phyloP scores from a whole-genome alignment of 2,113 vertebrate species.

The Fukomys damarensis region DNA sequence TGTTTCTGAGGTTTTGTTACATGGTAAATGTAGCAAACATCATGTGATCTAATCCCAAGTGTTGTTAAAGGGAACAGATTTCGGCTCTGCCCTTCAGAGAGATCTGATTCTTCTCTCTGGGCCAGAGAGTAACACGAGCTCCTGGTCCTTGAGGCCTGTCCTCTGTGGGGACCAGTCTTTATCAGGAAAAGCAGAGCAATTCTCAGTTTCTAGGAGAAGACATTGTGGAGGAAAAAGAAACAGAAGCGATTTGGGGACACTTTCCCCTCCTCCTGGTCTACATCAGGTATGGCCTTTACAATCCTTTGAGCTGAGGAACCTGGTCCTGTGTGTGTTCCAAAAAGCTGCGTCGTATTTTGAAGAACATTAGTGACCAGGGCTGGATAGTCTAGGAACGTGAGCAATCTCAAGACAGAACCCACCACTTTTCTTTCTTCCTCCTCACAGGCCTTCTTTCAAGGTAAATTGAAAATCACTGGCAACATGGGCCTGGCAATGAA shows the following conservation, averaged over 20 bases:
- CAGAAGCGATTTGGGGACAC: neutral
- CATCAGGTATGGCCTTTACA: neutral
- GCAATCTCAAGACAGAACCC: slow-evolving; percentile 3
- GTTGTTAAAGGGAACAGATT: slow-evolving; percentile 62
- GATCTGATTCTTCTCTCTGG: neutral
- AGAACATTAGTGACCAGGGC: slow-evolving; percentile 26
- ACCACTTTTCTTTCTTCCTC: slow-evolving; percentile 57
- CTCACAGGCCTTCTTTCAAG: slow-evolving; percentile 94
- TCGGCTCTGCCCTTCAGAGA: slow-evolving; percentile 8
- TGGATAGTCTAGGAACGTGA: neutral
- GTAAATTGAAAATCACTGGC: slow-evolving; percentile 95
- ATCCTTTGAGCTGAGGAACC: neutral
- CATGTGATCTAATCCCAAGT: slow-evolving; percentile 63
- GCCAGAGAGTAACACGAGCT: slow-evolving; percentile 2
- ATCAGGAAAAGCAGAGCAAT: neutral
- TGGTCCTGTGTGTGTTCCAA: neutral
- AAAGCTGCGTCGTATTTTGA: slow-evolving; percentile 8
- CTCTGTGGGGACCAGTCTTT: neutral
- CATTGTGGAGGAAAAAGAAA: neutral
- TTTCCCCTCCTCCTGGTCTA: neutral
- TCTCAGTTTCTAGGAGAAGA: neutral
- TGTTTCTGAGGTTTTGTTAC: slow-evolving; percentile 67
- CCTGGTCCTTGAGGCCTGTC: neutral
- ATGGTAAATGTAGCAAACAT: slow-evolving; percentile 64
- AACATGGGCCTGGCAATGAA: slow-evolving; percentile 98